phyloP scores from a whole-genome alignment of 2,888 invertebrate species.

The Synanthedon myopaeformis region DNA sequence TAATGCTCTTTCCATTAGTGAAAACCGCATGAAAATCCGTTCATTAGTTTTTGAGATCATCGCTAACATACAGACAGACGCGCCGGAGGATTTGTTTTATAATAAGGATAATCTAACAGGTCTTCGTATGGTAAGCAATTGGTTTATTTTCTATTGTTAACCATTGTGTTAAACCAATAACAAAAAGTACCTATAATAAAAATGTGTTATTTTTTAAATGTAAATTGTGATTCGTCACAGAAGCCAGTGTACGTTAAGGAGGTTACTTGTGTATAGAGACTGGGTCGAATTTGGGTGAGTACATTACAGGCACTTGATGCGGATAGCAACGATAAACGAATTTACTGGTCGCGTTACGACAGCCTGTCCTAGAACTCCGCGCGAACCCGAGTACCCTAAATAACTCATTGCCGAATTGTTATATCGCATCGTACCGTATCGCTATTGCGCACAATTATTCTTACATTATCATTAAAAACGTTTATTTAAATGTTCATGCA shows the following conservation, averaged over 20 bases:
- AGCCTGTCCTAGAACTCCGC: slow-evolving; percentile 57
- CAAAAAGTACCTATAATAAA: too few species aligned
- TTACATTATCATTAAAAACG: not conserved
- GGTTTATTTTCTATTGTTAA: too few species aligned
- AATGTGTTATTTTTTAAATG: too few species aligned
- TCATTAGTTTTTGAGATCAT: too few species aligned
- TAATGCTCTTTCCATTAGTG: too few species aligned
- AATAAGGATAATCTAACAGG: too few species aligned
- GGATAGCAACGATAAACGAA: slow-evolving; percentile 25
- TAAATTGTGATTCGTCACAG: not conserved
- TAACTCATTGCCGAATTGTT: slow-evolving; percentile 33
- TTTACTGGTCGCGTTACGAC: slow-evolving; percentile 40
- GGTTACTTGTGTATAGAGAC: slow-evolving; percentile 26
- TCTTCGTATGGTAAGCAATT: too few species aligned
- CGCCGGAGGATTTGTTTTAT: too few species aligned
- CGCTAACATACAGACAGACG: too few species aligned
- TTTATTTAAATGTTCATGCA: too few species aligned
- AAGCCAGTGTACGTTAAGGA: slow-evolving; percentile 12
- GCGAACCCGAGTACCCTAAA: slow-evolving; percentile 59
- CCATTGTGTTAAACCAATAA: too few species aligned
- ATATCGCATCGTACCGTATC: slow-evolving; percentile 18
- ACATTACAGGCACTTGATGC: slow-evolving; percentile 33
- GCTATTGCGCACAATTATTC: slow-evolving; percentile 13
- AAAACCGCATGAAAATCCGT: too few species aligned
- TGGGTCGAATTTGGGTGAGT: slow-evolving; percentile 24